Percentiles rank a stretch among this genome's conserved stretches.
phyloP scores from a whole-genome alignment of 2,113 vertebrate genomes.

The Sminthopsis crassicaudata region DNA sequence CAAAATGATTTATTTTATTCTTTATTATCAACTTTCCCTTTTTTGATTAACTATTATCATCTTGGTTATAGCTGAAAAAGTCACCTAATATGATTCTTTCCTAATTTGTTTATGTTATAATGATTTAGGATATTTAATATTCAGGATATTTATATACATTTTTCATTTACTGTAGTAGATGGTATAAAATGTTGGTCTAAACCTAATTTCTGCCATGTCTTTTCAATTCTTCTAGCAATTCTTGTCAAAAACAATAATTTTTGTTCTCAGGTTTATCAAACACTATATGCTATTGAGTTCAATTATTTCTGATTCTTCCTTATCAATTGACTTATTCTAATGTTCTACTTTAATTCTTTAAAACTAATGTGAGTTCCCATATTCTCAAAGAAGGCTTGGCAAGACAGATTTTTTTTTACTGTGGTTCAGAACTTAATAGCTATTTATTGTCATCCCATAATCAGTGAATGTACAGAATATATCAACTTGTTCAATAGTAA shows the following conservation, averaged over 20 bases:
- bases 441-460: not conserved
- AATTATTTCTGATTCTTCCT: not conserved
- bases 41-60: not conserved
- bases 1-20: not conserved
- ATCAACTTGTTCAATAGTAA: not conserved
- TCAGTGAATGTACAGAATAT: not conserved
- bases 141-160: not conserved
- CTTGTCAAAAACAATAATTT: not conserved
- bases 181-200: not conserved
- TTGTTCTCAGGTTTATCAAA: not conserved
- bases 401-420: constrained; percentile 42
- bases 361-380: not conserved
- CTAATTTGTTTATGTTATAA: not conserved
- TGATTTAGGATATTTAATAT: not conserved
- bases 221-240: not conserved
- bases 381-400: not conserved
- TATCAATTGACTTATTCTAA: not conserved
- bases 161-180: not conserved
- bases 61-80: not conserved
- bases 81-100: not conserved
- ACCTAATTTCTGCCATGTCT: not conserved
- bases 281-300: not conserved
- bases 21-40: not conserved
- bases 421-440: constrained; percentile 25
- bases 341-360: not conserved